Percentiles rank a stretch among this genome's conserved stretches.
These are phyloP conservation scores for Python bivittatus DNA, from an alignment of 2,113 vertebrate genomes.

Conservation along the genomic window DNA sequence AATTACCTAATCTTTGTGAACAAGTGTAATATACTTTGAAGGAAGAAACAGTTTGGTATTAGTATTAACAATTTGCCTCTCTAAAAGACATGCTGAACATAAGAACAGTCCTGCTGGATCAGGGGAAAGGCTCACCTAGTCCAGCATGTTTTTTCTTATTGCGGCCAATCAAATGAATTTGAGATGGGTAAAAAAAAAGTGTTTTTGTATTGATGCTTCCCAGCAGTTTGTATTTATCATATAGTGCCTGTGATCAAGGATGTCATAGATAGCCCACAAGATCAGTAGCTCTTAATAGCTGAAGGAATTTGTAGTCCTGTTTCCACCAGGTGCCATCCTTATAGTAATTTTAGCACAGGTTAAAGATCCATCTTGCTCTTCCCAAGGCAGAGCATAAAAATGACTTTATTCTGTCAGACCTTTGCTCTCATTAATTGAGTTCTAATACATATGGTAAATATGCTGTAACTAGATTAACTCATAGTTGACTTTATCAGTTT, in stretches of 20 bases:
- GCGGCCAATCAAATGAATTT: not conserved
- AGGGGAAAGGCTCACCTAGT: not conserved
- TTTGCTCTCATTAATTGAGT: not conserved
- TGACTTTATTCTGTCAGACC: not conserved
- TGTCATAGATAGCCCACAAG: not conserved
- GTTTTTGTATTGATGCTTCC: not conserved
- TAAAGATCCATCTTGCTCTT: not conserved
- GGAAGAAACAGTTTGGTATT: not conserved
- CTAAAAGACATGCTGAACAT: not conserved
- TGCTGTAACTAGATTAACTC: not conserved
- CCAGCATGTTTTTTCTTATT: not conserved
- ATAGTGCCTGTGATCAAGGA: not conserved
- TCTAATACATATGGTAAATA: not conserved
- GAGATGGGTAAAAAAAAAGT: not conserved
- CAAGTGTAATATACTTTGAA: not conserved
- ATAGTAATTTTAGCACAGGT: not conserved
- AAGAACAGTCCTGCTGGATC: not conserved
- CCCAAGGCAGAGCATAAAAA: not conserved
- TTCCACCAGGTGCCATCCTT: not conserved
- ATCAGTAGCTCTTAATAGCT: not conserved
- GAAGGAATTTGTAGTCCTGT: not conserved
- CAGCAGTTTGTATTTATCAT: not conserved
- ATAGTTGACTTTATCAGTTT: not conserved
- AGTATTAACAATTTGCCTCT: not conserved
- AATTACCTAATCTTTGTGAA: not conserved